Evolutionary conservation across 35 echinoderm and acorn worm species (phyloP).

Genomic region (Amphiura filiformis): DNA sequence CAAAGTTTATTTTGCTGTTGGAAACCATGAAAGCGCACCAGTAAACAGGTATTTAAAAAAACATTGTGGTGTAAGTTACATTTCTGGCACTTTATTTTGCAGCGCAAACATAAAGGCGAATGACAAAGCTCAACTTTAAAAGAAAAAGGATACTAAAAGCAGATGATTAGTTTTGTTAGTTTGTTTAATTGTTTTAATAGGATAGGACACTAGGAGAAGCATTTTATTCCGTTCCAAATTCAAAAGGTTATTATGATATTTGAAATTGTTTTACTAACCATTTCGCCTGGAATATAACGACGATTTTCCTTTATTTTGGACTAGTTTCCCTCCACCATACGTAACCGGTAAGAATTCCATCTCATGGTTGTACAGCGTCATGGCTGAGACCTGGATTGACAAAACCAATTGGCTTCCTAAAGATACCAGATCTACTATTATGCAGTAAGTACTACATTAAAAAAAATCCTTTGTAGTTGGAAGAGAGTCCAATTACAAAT

Average conservation of each 20-base stretch:
- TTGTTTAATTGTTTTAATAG: no score
- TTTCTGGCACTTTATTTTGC: no score
- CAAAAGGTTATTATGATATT: not conserved
- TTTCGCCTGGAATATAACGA: no score
- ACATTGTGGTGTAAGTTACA: no score
- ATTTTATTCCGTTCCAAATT: no score
- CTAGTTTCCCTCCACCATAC: constrained; percentile 65
- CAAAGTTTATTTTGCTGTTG: constrained; percentile 60
- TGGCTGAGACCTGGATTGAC: constrained; percentile 45
- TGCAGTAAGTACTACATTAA: not conserved
- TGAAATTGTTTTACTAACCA: not conserved
- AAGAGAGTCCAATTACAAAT: no score
- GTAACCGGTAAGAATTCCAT: constrained; percentile 61
- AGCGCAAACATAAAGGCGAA: no score
- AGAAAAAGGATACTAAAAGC: constrained; percentile 14
- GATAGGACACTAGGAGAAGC: no score
- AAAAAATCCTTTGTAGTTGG: no score
- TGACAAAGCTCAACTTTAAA: no score
- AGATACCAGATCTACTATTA: constrained; percentile 5
- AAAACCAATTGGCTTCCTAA: constrained; percentile 61
- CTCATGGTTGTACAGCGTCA: constrained; percentile 54
- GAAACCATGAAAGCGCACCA: constrained; percentile 84
- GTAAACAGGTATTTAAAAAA: constrained; percentile 93
- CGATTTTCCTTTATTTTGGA: constrained; percentile 1
- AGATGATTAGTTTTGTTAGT: no score